These are phyloP conservation scores for Umimayanthus kanabou DNA, from an alignment of 92 coral and sea anemone species.

Conservation along the genomic window DNA sequence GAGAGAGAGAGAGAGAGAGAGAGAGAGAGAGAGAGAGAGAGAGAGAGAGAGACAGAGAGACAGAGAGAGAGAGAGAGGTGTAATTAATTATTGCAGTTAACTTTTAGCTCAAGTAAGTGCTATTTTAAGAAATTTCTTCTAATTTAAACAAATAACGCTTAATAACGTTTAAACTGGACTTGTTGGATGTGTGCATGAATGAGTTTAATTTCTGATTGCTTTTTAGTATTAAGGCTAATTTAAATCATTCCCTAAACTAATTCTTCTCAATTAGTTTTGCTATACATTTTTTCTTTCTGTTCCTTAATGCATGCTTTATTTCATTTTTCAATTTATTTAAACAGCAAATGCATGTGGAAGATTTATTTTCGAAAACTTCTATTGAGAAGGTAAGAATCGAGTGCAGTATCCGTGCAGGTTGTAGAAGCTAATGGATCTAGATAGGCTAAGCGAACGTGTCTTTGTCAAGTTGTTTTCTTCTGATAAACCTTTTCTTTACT, in stretches of 20 bases:
- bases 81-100: too few relatives aligned
- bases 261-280: not conserved
- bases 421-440: too few relatives aligned
- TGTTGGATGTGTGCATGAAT: not conserved
- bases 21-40: too few relatives aligned
- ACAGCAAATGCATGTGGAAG: slow-evolving; percentile 47
- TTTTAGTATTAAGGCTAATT: not conserved
- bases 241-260: not conserved
- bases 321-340: slow-evolving; percentile 34
- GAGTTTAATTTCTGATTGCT: not conserved
- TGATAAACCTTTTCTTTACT: too few relatives aligned
- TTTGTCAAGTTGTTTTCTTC: not conserved
- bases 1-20: too few relatives aligned
- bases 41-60: too few relatives aligned
- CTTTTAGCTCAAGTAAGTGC: not conserved
- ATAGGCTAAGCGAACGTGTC: not conserved
- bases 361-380: slow-evolving; percentile 40
- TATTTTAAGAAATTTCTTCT: too few relatives aligned
- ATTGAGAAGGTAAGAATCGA: slow-evolving; percentile 34
- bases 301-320: slow-evolving; percentile 43
- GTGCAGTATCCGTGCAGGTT: not conserved
- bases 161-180: not conserved
- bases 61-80: too few relatives aligned
- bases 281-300: slow-evolving; percentile 11
- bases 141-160: not conserved